Evolutionary conservation across 2,888 invertebrate species (phyloP), one percentile per base, ranked within the genome.

Genomic region (Craniophora ligustri): DNA sequence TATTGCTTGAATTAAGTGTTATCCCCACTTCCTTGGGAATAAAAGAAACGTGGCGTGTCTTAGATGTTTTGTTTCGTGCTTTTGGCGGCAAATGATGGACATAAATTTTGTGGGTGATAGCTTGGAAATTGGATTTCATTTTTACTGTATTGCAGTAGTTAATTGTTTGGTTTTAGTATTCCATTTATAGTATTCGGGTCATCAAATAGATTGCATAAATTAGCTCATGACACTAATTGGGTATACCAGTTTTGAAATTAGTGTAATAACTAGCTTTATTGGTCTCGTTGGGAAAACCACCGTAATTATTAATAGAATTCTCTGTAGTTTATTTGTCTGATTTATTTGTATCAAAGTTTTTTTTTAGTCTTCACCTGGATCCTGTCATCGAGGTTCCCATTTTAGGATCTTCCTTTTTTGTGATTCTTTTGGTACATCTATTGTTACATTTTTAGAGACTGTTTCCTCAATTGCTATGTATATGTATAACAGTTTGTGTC

Each of bases 1-100:
- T 74, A 73, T 74, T 60, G 64, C 71, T 55, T 54, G 66, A 72
- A 69, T 72, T 72, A 66, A 71, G 65, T 68, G 71, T 65, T 68
- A 68, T 71, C 65, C n/a, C 65, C 60, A 61, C 57, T 72, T 71
- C 65, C 56, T 53, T 39, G 51, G 57, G 48, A 60, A 53, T 72
- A 68, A 72, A 70, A 61, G 72, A 72, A 70, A 70, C 57, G 46
- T 58, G 57, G 60, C 55, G 58, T 67, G 54, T 57, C 55, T 55
- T 40, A 50, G 62, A 67, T 67, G 48, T 62, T 67, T 58, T 35
- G 26, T 59, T 61, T 61, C 47, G 42, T 53, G 35, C 35, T 21
- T 58, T 50, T 23, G 26, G 40, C 36, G 30, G 48, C 62, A 48
- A 64, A 64, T 61, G 62, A 60, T 49, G 54, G 47, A 45, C 48